Percentiles rank a stretch among this genome's conserved stretches.
Evolutionary conservation across 1,140 invertebrate species (phyloP).

Genomic region (Drosophila azteca): DNA sequence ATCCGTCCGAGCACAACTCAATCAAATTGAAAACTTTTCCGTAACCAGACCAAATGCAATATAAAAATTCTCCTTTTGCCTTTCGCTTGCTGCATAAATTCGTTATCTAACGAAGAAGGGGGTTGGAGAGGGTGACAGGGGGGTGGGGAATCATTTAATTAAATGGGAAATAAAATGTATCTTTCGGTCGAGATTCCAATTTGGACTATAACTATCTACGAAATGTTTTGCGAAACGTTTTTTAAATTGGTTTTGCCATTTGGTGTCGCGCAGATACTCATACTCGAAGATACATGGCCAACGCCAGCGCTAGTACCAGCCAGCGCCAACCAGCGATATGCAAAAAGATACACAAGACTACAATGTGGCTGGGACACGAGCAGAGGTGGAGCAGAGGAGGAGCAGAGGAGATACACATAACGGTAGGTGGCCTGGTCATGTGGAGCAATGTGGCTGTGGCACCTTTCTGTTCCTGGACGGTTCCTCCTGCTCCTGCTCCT

Average conservation of each 20-base stretch:
- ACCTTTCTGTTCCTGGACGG: slow-evolving; percentile 4
- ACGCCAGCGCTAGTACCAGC: no score
- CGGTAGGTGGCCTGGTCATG: slow-evolving; percentile 57
- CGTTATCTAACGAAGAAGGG: slow-evolving; percentile 49
- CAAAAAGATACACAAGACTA: slow-evolving; percentile 72
- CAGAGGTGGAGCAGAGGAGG: not conserved
- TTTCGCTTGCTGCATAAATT: slow-evolving; percentile 40
- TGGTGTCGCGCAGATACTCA: slow-evolving; percentile 71
- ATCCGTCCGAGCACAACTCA: slow-evolving; percentile 27
- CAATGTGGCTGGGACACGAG: slow-evolving; percentile 29
- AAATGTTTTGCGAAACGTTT: slow-evolving; percentile 55
- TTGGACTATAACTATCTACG: slow-evolving; percentile 58
- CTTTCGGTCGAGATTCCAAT: slow-evolving; percentile 54
- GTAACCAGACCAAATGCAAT: slow-evolving; percentile 18
- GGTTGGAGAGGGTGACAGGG: slow-evolving; percentile 10
- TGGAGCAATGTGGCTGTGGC: slow-evolving; percentile 19
- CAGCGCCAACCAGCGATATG: slow-evolving; percentile 50
- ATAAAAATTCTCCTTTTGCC: slow-evolving; percentile 1
- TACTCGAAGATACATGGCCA: slow-evolving; percentile 75
- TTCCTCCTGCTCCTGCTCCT: slow-evolving; percentile 5
- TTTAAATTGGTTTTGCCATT: slow-evolving; percentile 77
- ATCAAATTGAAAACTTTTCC: slow-evolving; percentile 49
- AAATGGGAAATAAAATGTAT: slow-evolving; percentile 53
- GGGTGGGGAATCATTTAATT: slow-evolving; percentile 46
- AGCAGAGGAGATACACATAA: slow-evolving; percentile 53